These are phyloP conservation scores for Crenichthys baileyi DNA, from an alignment of 2,797 vertebrate genomes.

Conservation along the genomic window DNA sequence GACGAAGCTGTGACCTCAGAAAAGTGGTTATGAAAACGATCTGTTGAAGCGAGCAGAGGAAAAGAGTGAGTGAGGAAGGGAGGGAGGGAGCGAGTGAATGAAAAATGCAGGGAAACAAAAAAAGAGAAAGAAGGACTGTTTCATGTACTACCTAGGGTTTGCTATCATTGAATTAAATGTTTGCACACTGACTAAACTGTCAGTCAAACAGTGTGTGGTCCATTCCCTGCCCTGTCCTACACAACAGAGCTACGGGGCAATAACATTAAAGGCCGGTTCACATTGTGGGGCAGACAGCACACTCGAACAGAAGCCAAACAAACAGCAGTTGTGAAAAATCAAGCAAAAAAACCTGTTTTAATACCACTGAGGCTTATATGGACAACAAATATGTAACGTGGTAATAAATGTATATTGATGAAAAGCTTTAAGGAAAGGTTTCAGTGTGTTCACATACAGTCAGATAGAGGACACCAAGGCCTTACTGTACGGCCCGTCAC, in stretches of 20 bases:
- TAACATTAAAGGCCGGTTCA: constrained; percentile 16
- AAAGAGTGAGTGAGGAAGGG: constrained; percentile 23
- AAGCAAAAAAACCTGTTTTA: neutral
- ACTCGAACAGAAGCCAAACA: constrained; percentile 11
- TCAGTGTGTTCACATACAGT: constrained; percentile 47
- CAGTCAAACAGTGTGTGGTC: neutral
- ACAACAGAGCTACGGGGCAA: constrained; percentile 1
- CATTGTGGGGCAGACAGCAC: constrained; percentile 21
- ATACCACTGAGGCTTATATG: neutral
- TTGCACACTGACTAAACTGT: constrained; percentile 11
- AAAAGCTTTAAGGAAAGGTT: constrained; percentile 57
- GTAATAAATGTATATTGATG: neutral
- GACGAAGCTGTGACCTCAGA: constrained; percentile 90
- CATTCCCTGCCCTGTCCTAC: neutral
- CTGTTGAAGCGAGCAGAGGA: constrained; percentile 72
- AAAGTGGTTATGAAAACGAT: constrained; percentile 93
- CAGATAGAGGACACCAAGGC: constrained; percentile 27
- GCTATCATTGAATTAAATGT: constrained; percentile 27
- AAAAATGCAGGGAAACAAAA: constrained; percentile 12
- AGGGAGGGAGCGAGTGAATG: constrained; percentile 20
- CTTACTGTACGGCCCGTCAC: constrained; percentile 6
- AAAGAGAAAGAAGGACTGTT: constrained; percentile 71
- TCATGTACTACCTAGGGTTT: constrained; percentile 44
- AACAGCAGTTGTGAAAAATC: constrained; percentile 24
- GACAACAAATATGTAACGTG: neutral